A percentile compares a stretch with the other conserved stretches of the same genome.
These are phyloP conservation scores for Nephotettix cincticeps DNA, from an alignment of 1,140 invertebrate genomes.

Conservation along the genomic window DNA sequence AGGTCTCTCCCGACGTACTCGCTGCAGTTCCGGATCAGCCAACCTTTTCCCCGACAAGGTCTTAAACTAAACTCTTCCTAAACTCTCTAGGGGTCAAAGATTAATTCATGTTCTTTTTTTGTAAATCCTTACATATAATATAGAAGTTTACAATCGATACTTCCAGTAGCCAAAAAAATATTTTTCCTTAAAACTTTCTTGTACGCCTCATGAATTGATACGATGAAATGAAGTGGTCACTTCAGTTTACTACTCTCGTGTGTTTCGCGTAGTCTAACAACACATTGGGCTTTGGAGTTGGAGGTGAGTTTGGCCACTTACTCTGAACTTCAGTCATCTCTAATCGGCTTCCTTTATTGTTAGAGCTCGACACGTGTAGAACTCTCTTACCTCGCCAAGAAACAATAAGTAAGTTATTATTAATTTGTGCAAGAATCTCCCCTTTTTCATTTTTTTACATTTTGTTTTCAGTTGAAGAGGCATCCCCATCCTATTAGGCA, in stretches of 20 bases:
- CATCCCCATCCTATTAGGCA: background rate
- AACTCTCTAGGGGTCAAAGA: background rate
- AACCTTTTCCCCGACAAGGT: background rate
- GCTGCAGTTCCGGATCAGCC: background rate
- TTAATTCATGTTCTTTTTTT: background rate
- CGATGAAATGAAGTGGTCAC: slow-evolving; percentile 41
- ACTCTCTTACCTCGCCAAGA: slow-evolving; percentile 37
- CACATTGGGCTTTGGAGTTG: slow-evolving; percentile 36
- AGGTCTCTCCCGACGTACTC: background rate
- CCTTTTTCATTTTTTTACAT: slow-evolving; percentile 1
- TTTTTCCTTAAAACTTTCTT: slow-evolving; percentile 40
- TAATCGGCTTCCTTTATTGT: slow-evolving; percentile 21
- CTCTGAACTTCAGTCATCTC: slow-evolving; percentile 8
- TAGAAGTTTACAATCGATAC: slow-evolving; percentile 33
- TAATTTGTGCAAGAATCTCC: background rate
- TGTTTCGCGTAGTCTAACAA: slow-evolving; percentile 39
- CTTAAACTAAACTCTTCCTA: background rate
- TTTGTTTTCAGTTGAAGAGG: background rate
- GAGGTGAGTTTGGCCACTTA: slow-evolving; percentile 15
- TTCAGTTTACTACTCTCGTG: slow-evolving; percentile 42
- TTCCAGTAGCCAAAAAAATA: slow-evolving; percentile 36
- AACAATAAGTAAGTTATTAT: background rate
- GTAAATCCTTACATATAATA: slow-evolving; percentile 24
- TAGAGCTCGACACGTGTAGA: slow-evolving; percentile 33
- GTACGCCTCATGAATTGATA: slow-evolving; percentile 42